Percentiles rank a stretch among this genome's conserved stretches.
These are phyloP conservation scores for Spizaetus ornatus DNA, from an alignment of 2,113 vertebrate species.

Conservation along the genomic window DNA sequence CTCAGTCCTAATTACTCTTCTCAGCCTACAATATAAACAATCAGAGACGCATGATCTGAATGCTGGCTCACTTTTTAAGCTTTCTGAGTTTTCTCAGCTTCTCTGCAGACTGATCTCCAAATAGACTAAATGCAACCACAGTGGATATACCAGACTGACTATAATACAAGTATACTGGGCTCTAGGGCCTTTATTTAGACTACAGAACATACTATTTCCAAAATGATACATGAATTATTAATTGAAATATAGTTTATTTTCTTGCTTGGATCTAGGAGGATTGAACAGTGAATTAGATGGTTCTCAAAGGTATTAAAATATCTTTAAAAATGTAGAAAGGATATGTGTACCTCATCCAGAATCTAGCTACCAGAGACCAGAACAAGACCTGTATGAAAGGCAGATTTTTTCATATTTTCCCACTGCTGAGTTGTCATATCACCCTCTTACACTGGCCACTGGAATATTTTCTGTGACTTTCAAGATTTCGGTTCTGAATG, in stretches of 20 bases:
- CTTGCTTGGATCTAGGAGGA: not conserved
- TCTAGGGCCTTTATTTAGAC: not conserved
- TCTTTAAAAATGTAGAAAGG: not conserved
- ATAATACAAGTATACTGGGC: not conserved
- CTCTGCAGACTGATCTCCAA: not conserved
- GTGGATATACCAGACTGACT: not conserved
- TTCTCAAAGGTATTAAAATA: not conserved
- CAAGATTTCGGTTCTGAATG: not conserved
- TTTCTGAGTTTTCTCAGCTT: not conserved
- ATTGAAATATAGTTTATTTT: not conserved
- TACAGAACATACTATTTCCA: not conserved
- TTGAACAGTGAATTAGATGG: not conserved
- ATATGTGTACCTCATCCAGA: not conserved
- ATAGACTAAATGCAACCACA: not conserved
- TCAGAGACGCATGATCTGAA: not conserved
- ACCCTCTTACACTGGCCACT: not conserved
- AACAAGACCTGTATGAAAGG: not conserved
- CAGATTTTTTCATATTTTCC: not conserved
- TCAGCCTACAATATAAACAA: conserved; percentile 38
- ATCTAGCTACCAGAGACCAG: not conserved
- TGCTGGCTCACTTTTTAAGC: conserved; percentile 31
- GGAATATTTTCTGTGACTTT: not conserved
- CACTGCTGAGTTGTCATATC: not conserved
- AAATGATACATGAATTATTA: not conserved
- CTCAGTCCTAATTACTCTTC: conserved; percentile 61